Base-by-base conservation (phyloP, 2,113 vertebrate genomes). In the Monopterus albus region DNA sequence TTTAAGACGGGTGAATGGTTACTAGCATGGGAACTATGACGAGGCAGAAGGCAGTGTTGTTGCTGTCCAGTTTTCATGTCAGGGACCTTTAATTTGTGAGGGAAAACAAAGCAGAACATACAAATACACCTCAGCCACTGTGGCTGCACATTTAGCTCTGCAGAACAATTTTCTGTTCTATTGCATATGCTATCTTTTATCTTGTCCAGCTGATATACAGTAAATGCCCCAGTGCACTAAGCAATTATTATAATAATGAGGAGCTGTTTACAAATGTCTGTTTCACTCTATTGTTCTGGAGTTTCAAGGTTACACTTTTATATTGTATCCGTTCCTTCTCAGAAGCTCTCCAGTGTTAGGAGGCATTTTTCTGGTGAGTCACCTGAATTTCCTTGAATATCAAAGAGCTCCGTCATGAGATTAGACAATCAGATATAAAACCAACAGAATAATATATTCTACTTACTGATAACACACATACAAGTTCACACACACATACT, bases 221-320 rank as follows among this genome's bases (percentile, higher is more conserved):
- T 53, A 69, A 82, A 84, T 75, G 65, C 52, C 61, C 56, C 52
- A 58, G 49, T 31, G 65, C 75, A 62, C 78, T 52, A 36, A 81
- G 49, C 69, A 68, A 78, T 70, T 82, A 71, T 60, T 69, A 12
- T 26, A 65, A 59, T 73, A 88, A 86, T 65, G 66, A 62, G 69
- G 21, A 78, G 31, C 73, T 63, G 73, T 78, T 84, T 82, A 75
- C 69, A 40, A 74, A 49, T 75, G 75, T 69, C 69, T 36, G 56
- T 74, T 82, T 62, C 45, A 66, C 65, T 78, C 52, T 40, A 40
- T 26, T 71, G 75, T 59, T 59, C 42, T 45, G 14, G 42, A 74
- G 70, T 80, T 59, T 75, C 59, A 82, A 82, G 79, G 83, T 84
- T 60, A 60, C 15, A 8, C 9, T 75, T 72, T 73, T 53, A 64